Conservation (phyloP, 2,113 vertebrate genomes). For the Anguilla rostrata region DNA sequence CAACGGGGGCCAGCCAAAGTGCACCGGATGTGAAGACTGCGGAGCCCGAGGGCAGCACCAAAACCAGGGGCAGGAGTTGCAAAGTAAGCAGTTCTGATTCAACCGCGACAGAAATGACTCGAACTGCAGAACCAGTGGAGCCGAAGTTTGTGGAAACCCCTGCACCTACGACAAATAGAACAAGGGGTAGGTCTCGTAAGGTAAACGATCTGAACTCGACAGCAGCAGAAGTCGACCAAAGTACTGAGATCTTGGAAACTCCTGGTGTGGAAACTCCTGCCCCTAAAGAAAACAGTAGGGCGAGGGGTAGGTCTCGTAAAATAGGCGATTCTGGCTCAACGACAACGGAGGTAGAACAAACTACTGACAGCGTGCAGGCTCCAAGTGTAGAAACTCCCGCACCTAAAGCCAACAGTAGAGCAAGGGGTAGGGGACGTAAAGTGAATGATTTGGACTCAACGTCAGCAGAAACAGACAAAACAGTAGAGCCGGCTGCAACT, state of each 20-base stretch:
- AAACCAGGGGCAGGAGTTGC: conserved; percentile 21
- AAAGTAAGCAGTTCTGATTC: not conserved
- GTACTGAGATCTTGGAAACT: conserved; percentile 18
- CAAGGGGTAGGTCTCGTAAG: conserved; percentile 16
- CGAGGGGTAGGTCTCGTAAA: conserved; percentile 29
- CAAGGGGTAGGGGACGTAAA: conserved; percentile 20
- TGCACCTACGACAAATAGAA: not conserved
- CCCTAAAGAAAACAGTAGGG: conserved; percentile 40
- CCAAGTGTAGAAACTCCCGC: conserved; percentile 7
- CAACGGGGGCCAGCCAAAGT: not conserved
- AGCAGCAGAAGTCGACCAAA: conserved; percentile 22
- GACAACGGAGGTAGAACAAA: conserved; percentile 18
- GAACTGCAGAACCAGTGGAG: not conserved
- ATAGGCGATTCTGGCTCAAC: not conserved
- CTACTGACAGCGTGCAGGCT: conserved; percentile 17
- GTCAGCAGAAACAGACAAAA: not conserved
- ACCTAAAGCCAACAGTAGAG: conserved; percentile 40
- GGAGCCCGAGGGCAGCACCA: not conserved
- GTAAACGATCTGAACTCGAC: not conserved
- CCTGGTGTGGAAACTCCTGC: conserved; percentile 9
- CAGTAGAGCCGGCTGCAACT: not conserved
- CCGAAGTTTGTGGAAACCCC: not conserved
- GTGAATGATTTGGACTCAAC: not conserved
- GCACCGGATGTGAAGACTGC: not conserved
- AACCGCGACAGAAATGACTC: not conserved